Evolutionary conservation across 2,888 invertebrate genomes (phyloP), one percentile per base, ranked within the genome.

Genomic region (Tachina lurida): DNA sequence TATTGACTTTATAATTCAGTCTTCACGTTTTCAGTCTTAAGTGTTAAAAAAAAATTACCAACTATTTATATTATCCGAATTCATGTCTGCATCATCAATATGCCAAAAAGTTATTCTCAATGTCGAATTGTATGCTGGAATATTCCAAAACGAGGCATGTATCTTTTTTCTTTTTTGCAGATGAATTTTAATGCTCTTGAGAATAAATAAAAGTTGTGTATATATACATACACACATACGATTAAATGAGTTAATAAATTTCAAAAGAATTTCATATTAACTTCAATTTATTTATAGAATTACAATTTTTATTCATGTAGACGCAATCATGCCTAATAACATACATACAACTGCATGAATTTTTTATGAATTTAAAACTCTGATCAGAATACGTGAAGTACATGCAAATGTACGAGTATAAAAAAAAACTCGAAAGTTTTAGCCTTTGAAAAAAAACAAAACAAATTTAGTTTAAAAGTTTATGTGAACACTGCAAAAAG

Each of bases 161-260:
- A 43, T 60, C 10, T 31, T 70, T 45, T 58, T 67, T 67, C 9
- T 43, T 74, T 49, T 17, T 67, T 67, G 41, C 22, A 67, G 65
- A 80, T 68, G 74, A 81, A 73, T 71, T 79, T 83, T 73, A 83
- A 82, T 76, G 76, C 77, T 52, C 77, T 39, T 71, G 71, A 45
- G 70, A 65, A 82, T 75, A 41, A 62, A 71, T 73, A 74, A 5
- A 7, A 31, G 31, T 31, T 31, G 31, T 31, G 31, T 7, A 31
- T 70, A 41, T 45, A 65, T 13, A 41, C 7, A 67, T 41, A 68
- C 17, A 47, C 52, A 52, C 3, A 31, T 31, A 7, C 31, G 31
- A 31, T 31, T 67, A 47, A 58, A 75, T 70, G 63, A 75, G 63
- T 70, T 68, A 70, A 82, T 76, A 76, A 82, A 76, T 81, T 81